Evolutionary conservation across 2,113 vertebrate species (phyloP), one percentile per base, ranked within the genome.

Genomic region (Ursus arctos): DNA sequence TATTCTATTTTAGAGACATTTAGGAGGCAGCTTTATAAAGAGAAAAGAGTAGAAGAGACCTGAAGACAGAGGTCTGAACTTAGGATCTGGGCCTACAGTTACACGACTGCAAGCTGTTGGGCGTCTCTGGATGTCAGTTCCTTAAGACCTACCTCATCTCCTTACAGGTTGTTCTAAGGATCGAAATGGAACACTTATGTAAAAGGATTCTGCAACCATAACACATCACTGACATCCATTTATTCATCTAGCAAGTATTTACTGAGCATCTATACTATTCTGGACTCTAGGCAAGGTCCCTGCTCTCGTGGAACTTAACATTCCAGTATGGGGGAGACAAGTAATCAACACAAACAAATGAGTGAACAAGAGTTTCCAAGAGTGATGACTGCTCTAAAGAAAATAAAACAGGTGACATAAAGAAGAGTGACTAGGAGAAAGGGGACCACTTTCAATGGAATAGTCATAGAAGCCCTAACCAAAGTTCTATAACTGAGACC

Each of bases 181-280:
- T 92, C 53, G 67, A 87, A 94, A 96, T 53, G 22, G 69, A 21
- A 24, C 55, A 47, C 15, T 18, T 59, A 53, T 2, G 4, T 28
- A 53, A 91, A 96, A 88, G 26, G 47, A 76, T 53, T 95, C 80
- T 94, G 33, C 65, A 94, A 84, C 82, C 31, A 86, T 4, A 82
- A 82, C 6, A 76, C 40, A 79, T 72, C 28, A 53, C 14, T 59
- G n/a, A 87, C 49, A 81, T 7, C 57, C 55, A 49, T 7, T 59
- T 69, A 95, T 40, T 89, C 72, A 79, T 71, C 77, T 92, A 59
- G 90, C n/a, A 67, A 92, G n/a, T 9, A 89, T 36, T 74, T 47
- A 57, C 31, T 80, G 13, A 93, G 16, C n/a, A 28, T 31, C 53
- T 57, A 65, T 15, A 57, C 8, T 81, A 82, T 13, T 93, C 86